Evolutionary conservation across 92 coral and sea anemone genomes (phyloP), one percentile per base, ranked within the genome.

Genomic region (Actinernus sp.): DNA sequence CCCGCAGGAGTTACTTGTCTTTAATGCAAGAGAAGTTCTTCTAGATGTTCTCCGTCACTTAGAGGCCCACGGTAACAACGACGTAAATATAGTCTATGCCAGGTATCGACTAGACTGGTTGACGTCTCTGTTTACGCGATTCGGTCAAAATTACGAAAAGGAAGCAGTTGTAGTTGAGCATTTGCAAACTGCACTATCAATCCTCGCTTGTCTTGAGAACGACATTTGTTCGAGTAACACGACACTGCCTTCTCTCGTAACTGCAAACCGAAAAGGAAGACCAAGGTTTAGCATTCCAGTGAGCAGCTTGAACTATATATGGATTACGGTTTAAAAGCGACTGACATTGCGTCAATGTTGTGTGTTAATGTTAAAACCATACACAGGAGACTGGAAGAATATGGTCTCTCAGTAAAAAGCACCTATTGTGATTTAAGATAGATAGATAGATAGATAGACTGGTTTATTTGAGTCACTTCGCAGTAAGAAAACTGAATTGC

Each of bases 331-430:
- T 66, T 76, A 11, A 65, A 60, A 41, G 60, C 60, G 1, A 41
- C 70, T 25, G 54, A 64, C 3, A 82, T 82, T 2, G 82, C 88
- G 5, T 23, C 21, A 9, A 52, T 66, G 27, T 61, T 83, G 50
- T 82, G 84, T 39, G 77, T 83, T 39, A 76, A 60, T 46, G 30
- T 28, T 44, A 76, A 76, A 59, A 84, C 91, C 26, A 43, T 70
- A 18, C 85, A 84, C 65, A 61, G 91, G 70, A 74, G 89, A 58
- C 21, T 83, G 55, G 49, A 43, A 6, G 89, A 67, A 53, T 61
- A 1, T 68, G 83, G 83, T 52, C 46, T 76, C 18, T 65, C 48
- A 17, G 56, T 68, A 24, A 55, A 70, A 28, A 58, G 62, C 31
- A 58, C 73, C 38, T 83, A 73, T 47, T 56, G 71, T 28, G 38